Percentiles rank a stretch among this genome's conserved stretches.
Conservation (phyloP, 2,888 invertebrate genomes). For the Bruchidius siliquastri region DNA sequence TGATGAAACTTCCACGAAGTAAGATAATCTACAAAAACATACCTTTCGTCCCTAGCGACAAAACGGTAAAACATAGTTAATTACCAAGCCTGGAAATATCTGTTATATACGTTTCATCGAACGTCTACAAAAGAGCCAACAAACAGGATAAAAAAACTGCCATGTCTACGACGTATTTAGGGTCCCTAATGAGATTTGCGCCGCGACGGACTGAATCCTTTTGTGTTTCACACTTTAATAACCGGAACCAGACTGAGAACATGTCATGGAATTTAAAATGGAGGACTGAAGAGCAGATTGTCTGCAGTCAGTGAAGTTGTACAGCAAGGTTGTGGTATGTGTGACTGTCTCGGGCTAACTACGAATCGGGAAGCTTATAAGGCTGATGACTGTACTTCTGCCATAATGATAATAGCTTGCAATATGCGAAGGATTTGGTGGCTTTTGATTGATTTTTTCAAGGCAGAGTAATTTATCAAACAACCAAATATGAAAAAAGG, state of each 20-base stretch:
- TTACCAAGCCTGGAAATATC: neutral
- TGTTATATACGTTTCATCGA: neutral
- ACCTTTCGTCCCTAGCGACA: neutral
- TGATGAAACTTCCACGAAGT: no score
- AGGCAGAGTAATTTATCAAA: no score
- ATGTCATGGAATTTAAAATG: neutral
- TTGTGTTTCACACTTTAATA: conserved; percentile 15
- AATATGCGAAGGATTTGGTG: no score
- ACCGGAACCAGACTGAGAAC: neutral
- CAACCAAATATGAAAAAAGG: no score
- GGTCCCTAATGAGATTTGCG: conserved; percentile 29
- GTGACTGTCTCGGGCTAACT: no score
- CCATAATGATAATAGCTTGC: no score
- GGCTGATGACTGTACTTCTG: no score
- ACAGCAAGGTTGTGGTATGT: no score
- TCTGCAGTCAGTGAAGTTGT: no score
- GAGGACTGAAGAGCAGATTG: neutral
- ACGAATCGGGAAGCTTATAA: no score
- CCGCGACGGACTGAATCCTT: conserved; percentile 11
- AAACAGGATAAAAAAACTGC: neutral
- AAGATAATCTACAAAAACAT: no score
- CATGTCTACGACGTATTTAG: conserved; percentile 1
- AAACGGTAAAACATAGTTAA: neutral
- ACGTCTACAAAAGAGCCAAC: neutral
- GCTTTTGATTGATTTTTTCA: no score